phyloP scores from a whole-genome alignment of 2,888 invertebrate genomes.

The Amaurobius ferox region DNA sequence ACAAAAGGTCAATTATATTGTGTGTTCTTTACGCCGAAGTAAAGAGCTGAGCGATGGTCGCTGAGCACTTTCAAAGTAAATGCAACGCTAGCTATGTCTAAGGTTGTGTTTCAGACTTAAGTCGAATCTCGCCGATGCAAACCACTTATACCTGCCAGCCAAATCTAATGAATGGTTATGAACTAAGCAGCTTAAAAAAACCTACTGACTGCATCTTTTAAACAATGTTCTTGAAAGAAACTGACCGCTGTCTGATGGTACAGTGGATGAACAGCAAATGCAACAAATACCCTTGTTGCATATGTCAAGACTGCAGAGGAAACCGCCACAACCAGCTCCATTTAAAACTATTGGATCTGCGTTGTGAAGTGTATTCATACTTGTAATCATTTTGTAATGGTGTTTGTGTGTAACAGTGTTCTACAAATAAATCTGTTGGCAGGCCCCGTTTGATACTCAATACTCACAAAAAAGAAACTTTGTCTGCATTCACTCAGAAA shows the following conservation, averaged over 20 bases:
- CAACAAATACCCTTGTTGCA: conserved; percentile 3
- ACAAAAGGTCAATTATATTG: background rate
- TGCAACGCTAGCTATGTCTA: background rate
- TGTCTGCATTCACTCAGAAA: too few relatives aligned
- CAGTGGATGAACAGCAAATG: conserved; percentile 6
- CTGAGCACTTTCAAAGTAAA: conserved; percentile 18
- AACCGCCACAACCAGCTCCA: conserved; percentile 4
- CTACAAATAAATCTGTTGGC: conserved; percentile 43
- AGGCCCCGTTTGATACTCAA: conserved; percentile 32
- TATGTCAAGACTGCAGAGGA: conserved; percentile 1
- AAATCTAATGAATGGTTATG: conserved; percentile 11
- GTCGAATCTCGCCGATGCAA: conserved; percentile 5
- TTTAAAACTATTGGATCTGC: conserved; percentile 35
- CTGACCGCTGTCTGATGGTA: background rate
- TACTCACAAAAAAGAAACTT: background rate
- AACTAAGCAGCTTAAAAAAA: conserved; percentile 4
- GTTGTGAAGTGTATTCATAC: conserved; percentile 43
- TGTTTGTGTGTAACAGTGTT: conserved; percentile 46
- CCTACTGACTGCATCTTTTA: background rate
- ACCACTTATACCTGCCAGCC: conserved; percentile 29
- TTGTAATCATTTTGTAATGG: conserved; percentile 46
- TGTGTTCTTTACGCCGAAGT: background rate
- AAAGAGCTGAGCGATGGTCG: background rate
- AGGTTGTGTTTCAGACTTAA: conserved; percentile 14
- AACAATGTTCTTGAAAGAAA: background rate